Evolutionary conservation across 2,888 invertebrate genomes (phyloP).

Genomic region (Penaeus monodon): DNA sequence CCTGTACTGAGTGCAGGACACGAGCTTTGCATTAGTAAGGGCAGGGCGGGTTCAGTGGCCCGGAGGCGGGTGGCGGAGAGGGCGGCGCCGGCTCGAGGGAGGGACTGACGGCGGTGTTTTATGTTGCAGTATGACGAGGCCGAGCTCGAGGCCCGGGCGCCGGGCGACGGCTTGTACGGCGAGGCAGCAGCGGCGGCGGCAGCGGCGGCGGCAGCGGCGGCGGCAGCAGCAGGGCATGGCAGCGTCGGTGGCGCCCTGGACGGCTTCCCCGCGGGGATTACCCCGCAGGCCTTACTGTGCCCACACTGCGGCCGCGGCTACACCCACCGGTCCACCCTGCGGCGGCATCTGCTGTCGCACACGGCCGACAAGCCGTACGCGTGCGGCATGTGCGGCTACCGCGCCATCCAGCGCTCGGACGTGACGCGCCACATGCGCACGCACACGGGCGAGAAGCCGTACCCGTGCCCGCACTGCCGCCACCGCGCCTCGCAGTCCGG

Average conservation of each 20-base stretch:
- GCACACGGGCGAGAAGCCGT: slow-evolving; percentile 62
- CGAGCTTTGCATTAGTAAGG: no score
- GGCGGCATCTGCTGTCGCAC: slow-evolving; percentile 92
- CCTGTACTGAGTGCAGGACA: no score
- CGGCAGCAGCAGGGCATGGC: background rate
- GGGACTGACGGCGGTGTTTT: slow-evolving; percentile 46
- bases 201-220: slow-evolving; percentile 15
- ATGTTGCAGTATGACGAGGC: slow-evolving; percentile 42
- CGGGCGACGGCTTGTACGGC: slow-evolving; percentile 31
- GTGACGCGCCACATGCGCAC: slow-evolving; percentile 53
- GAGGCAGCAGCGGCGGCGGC: slow-evolving; percentile 4
- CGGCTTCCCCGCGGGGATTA: slow-evolving; percentile 7
- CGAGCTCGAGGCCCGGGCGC: slow-evolving; percentile 4
- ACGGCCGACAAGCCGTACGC: slow-evolving; percentile 95
- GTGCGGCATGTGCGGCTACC: slow-evolving; percentile 90
- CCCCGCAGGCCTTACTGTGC: slow-evolving; percentile 35
- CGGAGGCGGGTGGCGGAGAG: slow-evolving; percentile 3
- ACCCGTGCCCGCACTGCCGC: slow-evolving; percentile 55
- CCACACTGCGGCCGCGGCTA: slow-evolving; percentile 68
- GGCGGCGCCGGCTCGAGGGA: slow-evolving; percentile 5
- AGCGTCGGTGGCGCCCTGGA: background rate
- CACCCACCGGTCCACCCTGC: slow-evolving; percentile 89
- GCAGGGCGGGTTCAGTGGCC: background rate
- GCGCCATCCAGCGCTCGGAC: slow-evolving; percentile 50
- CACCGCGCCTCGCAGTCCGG: slow-evolving; percentile 58